Conservation (phyloP, 2,888 invertebrate genomes). For the Enchytraeus crypticus region DNA sequence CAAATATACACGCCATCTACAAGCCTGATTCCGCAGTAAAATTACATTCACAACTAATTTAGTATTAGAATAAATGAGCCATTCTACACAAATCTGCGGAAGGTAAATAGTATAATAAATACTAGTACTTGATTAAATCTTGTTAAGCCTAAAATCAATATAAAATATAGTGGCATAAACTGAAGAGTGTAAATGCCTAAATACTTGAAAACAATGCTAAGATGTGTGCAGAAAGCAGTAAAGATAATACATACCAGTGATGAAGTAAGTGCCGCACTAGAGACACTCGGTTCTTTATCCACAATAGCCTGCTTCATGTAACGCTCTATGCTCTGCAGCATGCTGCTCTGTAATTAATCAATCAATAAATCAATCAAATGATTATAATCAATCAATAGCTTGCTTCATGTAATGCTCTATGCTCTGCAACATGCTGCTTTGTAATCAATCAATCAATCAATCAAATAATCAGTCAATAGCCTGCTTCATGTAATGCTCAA, state of each 20-base stretch:
- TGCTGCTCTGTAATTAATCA: constrained; percentile 46
- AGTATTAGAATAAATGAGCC: no score
- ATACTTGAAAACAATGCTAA: no score
- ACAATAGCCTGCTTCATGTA: constrained; percentile 99
- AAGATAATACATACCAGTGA: constrained; percentile 58
- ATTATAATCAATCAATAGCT: constrained; percentile 62
- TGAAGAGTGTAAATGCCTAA: no score
- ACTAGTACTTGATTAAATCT: no score
- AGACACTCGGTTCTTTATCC: constrained; percentile 88
- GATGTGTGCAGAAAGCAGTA: no score
- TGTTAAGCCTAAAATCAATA: no score
- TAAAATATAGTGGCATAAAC: no score
- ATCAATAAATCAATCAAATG: neutral
- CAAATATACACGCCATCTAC: no score
- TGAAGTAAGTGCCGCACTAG: constrained; percentile 91
- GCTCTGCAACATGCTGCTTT: constrained; percentile 69
- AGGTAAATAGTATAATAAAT: no score
- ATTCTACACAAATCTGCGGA: no score
- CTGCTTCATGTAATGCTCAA: constrained; percentile 99
- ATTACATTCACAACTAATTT: no score
- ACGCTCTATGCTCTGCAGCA: constrained; percentile 90
- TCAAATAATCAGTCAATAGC: constrained; percentile 64
- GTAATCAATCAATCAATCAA: neutral
- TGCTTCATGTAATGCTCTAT: constrained; percentile 99
- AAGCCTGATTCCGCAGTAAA: no score